A percentile compares a stretch with the other conserved stretches of the same genome.
Evolutionary conservation across 2,113 vertebrate species (phyloP).

Genomic region (Scortum barcoo): DNA sequence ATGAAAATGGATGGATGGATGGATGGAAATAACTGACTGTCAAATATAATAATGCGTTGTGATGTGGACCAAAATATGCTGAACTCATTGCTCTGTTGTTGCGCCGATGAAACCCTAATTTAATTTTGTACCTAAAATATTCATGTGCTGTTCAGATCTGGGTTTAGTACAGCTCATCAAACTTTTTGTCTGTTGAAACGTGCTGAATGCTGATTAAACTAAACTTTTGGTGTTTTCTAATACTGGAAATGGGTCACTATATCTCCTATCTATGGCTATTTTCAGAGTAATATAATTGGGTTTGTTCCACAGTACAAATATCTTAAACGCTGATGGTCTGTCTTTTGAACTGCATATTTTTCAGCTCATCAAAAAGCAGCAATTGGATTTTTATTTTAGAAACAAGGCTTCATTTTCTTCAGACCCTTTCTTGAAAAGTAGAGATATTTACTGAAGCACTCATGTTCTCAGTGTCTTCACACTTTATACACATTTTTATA

Average conservation of each 20-base stretch:
- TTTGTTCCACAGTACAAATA: constrained; percentile 6
- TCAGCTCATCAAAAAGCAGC: constrained; percentile 5
- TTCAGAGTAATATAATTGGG: constrained; percentile 17
- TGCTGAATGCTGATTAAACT: constrained; percentile 19
- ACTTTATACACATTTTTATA: not conserved
- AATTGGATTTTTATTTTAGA: constrained; percentile 7
- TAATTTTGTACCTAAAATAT: not conserved
- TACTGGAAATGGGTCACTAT: constrained; percentile 31
- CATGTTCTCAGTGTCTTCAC: not conserved
- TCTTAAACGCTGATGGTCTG: constrained; percentile 6
- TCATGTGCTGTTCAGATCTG: not conserved
- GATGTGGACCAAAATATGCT: not conserved
- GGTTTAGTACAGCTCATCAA: not conserved
- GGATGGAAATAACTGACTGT: not conserved
- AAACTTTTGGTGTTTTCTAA: constrained; percentile 5
- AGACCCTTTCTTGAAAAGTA: not conserved
- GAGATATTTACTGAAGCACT: not conserved
- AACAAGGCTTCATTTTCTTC: not conserved
- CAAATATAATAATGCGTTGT: not conserved
- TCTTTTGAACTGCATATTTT: not conserved
- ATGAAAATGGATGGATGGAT: too few species aligned
- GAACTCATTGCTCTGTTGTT: rapidly evolving
- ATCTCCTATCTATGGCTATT: not conserved
- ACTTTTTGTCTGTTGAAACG: not conserved
- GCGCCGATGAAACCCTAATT: not conserved